These are phyloP conservation scores for Rattus rattus DNA, from an alignment of 2,113 vertebrate species.

Conservation along the genomic window DNA sequence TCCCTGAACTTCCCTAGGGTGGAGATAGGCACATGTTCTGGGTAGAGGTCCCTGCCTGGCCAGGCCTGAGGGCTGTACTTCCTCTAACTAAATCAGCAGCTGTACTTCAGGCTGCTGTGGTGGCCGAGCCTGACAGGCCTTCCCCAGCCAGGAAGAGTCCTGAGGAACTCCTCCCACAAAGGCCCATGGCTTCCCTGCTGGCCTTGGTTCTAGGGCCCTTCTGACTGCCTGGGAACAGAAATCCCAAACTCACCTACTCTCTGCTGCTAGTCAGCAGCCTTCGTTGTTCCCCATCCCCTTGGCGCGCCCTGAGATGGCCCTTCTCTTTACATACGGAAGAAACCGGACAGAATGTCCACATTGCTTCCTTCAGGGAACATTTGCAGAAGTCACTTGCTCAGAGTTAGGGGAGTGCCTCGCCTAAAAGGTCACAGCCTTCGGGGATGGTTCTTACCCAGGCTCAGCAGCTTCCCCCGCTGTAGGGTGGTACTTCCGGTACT, in stretches of 20 bases:
- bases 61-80: neutral
- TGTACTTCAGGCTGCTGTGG: rapidly evolving
- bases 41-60: neutral
- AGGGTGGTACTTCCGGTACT: neutral
- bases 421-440: neutral
- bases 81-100: neutral
- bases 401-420: neutral
- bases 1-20: neutral
- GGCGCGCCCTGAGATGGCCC: neutral
- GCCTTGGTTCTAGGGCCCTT: neutral
- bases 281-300: neutral
- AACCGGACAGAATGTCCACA: neutral
- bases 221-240: neutral
- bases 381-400: neutral
- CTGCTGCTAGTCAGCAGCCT: neutral
- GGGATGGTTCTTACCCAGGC: neutral
- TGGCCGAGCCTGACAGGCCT: neutral
- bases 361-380: neutral
- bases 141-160: neutral
- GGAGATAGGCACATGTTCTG: rapidly evolving
- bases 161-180: neutral
- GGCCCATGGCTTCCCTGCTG: neutral
- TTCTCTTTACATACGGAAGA: neutral
- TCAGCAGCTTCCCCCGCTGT: neutral
- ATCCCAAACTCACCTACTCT: neutral